Evolutionary conservation across 2,113 vertebrate genomes (phyloP), one percentile per base, ranked within the genome.

Genomic region (Pangasianodon gigas): DNA sequence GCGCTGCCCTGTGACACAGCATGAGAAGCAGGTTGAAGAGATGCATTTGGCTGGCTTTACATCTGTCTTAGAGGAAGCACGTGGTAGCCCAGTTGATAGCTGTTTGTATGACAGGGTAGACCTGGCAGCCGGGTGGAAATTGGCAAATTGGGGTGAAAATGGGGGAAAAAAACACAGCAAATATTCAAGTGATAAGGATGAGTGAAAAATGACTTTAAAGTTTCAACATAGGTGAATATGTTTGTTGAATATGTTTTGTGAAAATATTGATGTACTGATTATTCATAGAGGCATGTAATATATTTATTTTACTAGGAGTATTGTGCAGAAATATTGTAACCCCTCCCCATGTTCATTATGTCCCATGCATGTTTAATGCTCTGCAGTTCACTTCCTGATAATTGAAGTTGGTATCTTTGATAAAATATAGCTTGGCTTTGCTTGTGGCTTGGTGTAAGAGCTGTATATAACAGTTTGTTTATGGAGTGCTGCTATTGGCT

Each of bases 401-500:
- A 26, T 8, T 44, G 84, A 48, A 46, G 13, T 51, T 79, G 3
- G 18, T 88, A 54, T 29, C 29, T 60, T 62, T 85, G 44, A 26
- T 69, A 6, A 85, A 58, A 71, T n/a, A 21, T 48, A 77, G 86
- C 71, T 88, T 88, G 48, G 87, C 79, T 92, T 88, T 85, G 86
- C 84, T 58, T 62, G 29, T 37, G 84, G 84, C 67, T 90, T 79
- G 75, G 32, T 65, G 58, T 8, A 48, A n/a, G 14, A 14, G 67
- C 32, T 62, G 48, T 21, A 29, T 54, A 56, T 58, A 58, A 62
- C 82, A 37, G 85, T 21, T 56, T 19, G 14, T 18, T 84, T 71
- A 75, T 14, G 69, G 52, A 56, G 29, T 65, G 75, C 75, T 88
- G 54, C 79, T 62, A 14, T 65, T 91, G 89, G 91, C 75, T 93